Evolutionary conservation across 2,113 vertebrate genomes (phyloP), one percentile per base, ranked within the genome.

Genomic region (Dromas ardeola): DNA sequence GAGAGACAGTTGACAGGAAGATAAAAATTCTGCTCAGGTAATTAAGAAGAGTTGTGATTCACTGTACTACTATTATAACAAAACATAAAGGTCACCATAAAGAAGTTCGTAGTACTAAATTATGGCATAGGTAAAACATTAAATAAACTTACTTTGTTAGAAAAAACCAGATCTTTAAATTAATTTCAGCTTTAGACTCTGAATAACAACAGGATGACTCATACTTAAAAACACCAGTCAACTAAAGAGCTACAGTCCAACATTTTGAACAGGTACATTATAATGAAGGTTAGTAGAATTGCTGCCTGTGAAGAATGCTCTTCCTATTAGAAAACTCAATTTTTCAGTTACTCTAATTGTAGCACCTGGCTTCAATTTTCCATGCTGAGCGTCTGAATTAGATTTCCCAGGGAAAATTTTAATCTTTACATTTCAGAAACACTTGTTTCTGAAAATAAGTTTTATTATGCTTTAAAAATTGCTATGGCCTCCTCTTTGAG

Each of bases 121-220:
- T 88, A 88, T 9, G 11, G 16, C 43, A 45, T 42, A 89, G 52
- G 40, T 20, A 96, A 95, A 91, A 91, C 58, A 85, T 65, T 76
- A 91, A 89, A 91, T 38, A 96, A 95, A 53, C 29, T 56, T 88
- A 71, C 21, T 95, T 95, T 92, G 63, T 70, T 88, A 86, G 42
- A 80, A 85, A 90, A 94, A 93, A 95, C 5, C 5, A 95, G 67
- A 89, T 13, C 79, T 86, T 95, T 78, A 81, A 88, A 96, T 43
- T 80, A 93, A 93, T 90, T 81, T 84, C 58, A 73, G 11, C 61
- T 94, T 96, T 81, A 93, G 78, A 74, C 13, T 88, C 77, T 66
- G 26, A 56, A 71, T 80, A 92, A 84, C 38, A 89, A 74, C 66
- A 88, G 49, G 16, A 82, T 95, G 88, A 95, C 52, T 92, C 85